A percentile compares a stretch with the other conserved stretches of the same genome.
phyloP scores from a whole-genome alignment of 1,140 invertebrate species.

The Micrasema longulum region DNA sequence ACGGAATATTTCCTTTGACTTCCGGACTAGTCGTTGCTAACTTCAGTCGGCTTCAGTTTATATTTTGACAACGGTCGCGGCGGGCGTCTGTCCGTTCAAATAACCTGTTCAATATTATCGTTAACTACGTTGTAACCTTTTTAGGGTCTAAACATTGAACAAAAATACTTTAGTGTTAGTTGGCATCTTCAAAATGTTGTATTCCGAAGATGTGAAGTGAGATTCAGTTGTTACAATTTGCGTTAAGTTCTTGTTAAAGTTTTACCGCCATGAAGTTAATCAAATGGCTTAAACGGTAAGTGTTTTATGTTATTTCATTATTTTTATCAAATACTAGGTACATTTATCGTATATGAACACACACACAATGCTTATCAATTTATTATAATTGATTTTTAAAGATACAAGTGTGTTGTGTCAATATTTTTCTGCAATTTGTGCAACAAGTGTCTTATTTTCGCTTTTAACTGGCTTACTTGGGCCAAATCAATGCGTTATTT shows the following conservation, averaged over 20 bases:
- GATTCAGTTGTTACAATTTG: neutral
- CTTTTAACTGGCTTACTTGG: too few species aligned
- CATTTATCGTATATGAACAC: neutral
- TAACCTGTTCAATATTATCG: conserved; percentile 3
- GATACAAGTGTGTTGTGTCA: too few species aligned
- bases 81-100: neutral
- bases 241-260: neutral
- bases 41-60: conserved; percentile 27
- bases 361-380: neutral
- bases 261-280: conserved; percentile 18
- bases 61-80: conserved; percentile 22
- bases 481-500: too few species aligned
- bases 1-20: conserved; percentile 22
- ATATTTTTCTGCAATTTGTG: too few species aligned
- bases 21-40: conserved; percentile 13
- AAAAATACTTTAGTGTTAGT: conserved; percentile 1
- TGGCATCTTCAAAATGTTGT: neutral
- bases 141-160: neutral
- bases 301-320: neutral
- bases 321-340: neutral
- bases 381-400: too few species aligned
- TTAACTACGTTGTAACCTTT: neutral
- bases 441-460: too few species aligned
- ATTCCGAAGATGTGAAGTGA: neutral
- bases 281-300: conserved; percentile 29